phyloP scores from a whole-genome alignment of 1,140 invertebrate species.

The Riptortus pedestris region DNA sequence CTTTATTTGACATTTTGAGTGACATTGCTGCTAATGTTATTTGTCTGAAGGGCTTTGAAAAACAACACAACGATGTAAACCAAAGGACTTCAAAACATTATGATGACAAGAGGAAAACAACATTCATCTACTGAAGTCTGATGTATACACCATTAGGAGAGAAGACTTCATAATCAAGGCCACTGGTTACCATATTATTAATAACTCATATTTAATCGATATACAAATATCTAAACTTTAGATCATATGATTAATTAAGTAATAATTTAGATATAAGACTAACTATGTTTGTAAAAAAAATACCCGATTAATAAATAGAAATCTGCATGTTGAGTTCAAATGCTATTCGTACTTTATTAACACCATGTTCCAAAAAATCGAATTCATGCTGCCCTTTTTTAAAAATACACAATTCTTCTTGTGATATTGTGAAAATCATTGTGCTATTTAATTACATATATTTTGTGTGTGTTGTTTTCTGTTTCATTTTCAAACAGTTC shows the following conservation, averaged over 20 bases:
- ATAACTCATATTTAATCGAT: too few relatives aligned
- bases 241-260: too few relatives aligned
- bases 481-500: background rate
- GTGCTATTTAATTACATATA: constrained; percentile 2
- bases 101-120: background rate
- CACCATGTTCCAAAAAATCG: constrained; percentile 11
- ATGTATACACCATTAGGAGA: constrained; percentile 11
- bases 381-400: constrained; percentile 21
- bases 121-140: background rate
- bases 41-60: too few relatives aligned
- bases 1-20: constrained; percentile 13
- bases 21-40: too few relatives aligned
- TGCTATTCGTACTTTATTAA: too few relatives aligned
- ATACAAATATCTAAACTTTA: too few relatives aligned
- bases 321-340: too few relatives aligned
- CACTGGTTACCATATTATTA: constrained; percentile 1
- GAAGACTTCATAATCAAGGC: constrained; percentile 14
- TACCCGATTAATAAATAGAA: too few relatives aligned
- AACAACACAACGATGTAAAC: too few relatives aligned
- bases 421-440: constrained; percentile 2
- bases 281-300: too few relatives aligned
- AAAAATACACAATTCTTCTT: background rate
- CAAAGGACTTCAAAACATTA: background rate
- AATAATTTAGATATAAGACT: too few relatives aligned
- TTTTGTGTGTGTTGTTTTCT: background rate